These are phyloP conservation scores for Xerus rutilus DNA, from an alignment of 2,797 vertebrate species.

Conservation along the genomic window DNA sequence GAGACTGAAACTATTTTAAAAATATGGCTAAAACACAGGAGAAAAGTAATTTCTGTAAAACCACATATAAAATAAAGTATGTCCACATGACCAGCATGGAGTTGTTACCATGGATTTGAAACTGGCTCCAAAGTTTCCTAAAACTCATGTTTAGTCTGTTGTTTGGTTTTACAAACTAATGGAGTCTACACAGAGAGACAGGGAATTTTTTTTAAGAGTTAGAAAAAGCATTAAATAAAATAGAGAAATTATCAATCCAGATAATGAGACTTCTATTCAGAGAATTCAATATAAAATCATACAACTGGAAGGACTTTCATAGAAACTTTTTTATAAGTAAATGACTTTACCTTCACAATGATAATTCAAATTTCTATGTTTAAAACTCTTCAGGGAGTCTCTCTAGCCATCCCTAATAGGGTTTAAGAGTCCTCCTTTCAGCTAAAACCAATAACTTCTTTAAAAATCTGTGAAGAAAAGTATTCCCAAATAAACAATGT, in stretches of 20 bases:
- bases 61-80: background rate
- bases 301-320: background rate
- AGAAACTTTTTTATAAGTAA: background rate
- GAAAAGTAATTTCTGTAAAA: slow-evolving; percentile 36
- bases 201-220: background rate
- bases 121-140: background rate
- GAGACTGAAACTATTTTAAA: background rate
- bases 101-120: background rate
- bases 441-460: slow-evolving; percentile 42
- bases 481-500: slow-evolving; percentile 15
- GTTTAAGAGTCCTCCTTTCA: background rate
- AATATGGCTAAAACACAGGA: background rate
- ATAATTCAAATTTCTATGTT: background rate
- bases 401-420: background rate
- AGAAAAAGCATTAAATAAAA: background rate
- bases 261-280: background rate
- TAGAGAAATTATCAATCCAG: background rate
- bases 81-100: background rate
- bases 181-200: background rate
- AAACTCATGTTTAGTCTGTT: background rate
- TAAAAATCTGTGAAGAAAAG: background rate
- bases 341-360: background rate
- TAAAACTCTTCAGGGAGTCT: background rate
- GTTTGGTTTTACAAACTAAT: background rate
- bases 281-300: background rate